Evolutionary conservation across 2,888 invertebrate species (phyloP).

Genomic region (Scaptomyza flava): DNA sequence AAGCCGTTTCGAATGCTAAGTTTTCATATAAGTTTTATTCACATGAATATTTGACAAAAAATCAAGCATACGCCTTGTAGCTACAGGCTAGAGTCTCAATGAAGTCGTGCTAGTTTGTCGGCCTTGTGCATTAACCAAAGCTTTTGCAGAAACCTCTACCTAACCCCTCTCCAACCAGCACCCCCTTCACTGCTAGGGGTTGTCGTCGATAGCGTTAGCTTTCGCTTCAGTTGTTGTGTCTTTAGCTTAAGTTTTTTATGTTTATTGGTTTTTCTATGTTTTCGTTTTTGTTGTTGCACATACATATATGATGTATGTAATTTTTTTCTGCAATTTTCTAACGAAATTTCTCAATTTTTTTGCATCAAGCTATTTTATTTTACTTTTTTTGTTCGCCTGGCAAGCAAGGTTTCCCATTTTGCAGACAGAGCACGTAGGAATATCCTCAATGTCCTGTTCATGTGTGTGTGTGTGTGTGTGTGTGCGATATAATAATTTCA

Average conservation of each 20-base stretch:
- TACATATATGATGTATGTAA: conserved; percentile 71
- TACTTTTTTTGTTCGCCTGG: conserved; percentile 50
- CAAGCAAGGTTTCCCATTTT: conserved; percentile 41
- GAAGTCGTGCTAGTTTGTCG: conserved; percentile 41
- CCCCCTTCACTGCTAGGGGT: background rate
- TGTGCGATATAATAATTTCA: conserved; percentile 78
- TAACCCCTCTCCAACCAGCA: background rate
- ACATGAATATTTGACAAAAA: conserved; percentile 4
- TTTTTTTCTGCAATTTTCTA: conserved; percentile 78
- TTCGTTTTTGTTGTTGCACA: conserved; percentile 36
- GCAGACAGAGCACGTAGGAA: conserved; percentile 71
- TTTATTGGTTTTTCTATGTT: conserved; percentile 6
- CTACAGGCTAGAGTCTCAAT: background rate
- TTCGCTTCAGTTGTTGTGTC: conserved; percentile 29
- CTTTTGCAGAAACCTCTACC: conserved; percentile 1
- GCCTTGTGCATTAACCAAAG: conserved; percentile 65
- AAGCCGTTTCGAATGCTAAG: background rate
- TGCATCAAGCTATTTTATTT: conserved; percentile 64
- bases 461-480: conserved; percentile 21
- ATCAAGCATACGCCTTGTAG: conserved; percentile 63
- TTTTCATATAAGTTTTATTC: background rate
- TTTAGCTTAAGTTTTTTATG: conserved; percentile 17
- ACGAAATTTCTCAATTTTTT: conserved; percentile 70
- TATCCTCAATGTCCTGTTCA: conserved; percentile 67
- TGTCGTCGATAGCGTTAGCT: conserved; percentile 23